Base-by-base conservation (phyloP, 2,888 invertebrate species). In the Stenolophus ochropezus region DNA sequence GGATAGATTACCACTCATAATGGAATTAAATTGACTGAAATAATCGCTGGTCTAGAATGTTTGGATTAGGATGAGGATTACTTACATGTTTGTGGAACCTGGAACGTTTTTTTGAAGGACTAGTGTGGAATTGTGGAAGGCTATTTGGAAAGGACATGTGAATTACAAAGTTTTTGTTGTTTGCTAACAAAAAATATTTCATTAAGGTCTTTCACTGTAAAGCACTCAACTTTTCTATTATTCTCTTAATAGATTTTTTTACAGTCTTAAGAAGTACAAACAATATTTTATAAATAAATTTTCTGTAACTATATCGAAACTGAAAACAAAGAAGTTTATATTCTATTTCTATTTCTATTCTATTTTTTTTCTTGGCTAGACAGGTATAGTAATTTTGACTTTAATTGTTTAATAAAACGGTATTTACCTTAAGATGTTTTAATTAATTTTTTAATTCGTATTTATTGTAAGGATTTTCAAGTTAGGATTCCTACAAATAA, bases 11-110 rank as follows among this genome's bases (percentile, higher is more conserved):
- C 56, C 23, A 47, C 23, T 71, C 73, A 56, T 80, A 80, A 80
- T 80, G 58, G 73, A 80, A 80, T 80, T 80, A 73, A 80, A 80
- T 80, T 80, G 80, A 56, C 33, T 58, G 73, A 71, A 80, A 80
- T 80, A 80, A 80, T 80, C 71, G 73, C 56, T 69, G 65, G 16
- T 69, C 65, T 69, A 42, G 33, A 16, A 61, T 61, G 61, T 33
- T 69, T 33, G 33, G 65, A 69, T 69, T 69, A 42, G 33, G 33
- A 42, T 42, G 33, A 11, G 8, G 33, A 42, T 42, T 42, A 42
- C 33, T 42, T 42, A 42, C 33, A 6, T 42, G 33, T 42, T 42
- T 33, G 33, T 33, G 33, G 33, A 33, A n/a, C n/a, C n/a, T n/a
- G n/a, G n/a, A n/a, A n/a, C 8, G 33, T 5, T 33, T 33, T 33